Percentiles rank a stretch among this genome's conserved stretches.
These are phyloP conservation scores for Macrobrachium rosenbergii DNA, from an alignment of 1,140 invertebrate genomes.

Conservation along the genomic window DNA sequence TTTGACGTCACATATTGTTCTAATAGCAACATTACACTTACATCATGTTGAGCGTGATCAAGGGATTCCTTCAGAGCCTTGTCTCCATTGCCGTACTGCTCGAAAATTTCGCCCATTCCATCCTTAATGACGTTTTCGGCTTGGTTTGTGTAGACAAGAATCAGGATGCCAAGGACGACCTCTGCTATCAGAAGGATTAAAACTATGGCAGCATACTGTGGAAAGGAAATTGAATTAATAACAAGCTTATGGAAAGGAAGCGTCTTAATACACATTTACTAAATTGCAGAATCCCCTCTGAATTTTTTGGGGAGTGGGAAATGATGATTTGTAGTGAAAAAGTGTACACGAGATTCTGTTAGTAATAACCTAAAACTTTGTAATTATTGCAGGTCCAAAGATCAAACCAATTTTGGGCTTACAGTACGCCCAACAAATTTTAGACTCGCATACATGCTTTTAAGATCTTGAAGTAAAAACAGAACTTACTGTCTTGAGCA, in stretches of 20 bases:
- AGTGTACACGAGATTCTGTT: too few species aligned
- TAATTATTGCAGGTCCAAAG: too few species aligned
- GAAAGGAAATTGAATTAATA: neutral
- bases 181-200: slow-evolving; percentile 50
- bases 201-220: slow-evolving; percentile 59
- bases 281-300: too few species aligned
- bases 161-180: slow-evolving; percentile 42
- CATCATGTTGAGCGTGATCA: slow-evolving; percentile 43
- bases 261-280: too few species aligned
- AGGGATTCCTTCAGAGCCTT: slow-evolving; percentile 27
- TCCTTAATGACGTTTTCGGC: slow-evolving; percentile 23
- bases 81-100: slow-evolving; percentile 38
- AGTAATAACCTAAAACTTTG: too few species aligned
- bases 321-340: too few species aligned
- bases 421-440: too few species aligned
- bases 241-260: neutral
- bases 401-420: too few species aligned
- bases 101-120: slow-evolving; percentile 37
- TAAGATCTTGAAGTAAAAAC: too few species aligned
- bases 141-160: slow-evolving; percentile 42
- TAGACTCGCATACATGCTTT: too few species aligned
- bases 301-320: too few species aligned
- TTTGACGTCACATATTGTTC: too few species aligned
- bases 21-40: slow-evolving; percentile 6
- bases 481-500: slow-evolving; percentile 82